Conservation (phyloP, 37 sponge, comb jelly and placozoan species). For the Dysidea cf. avara region DNA sequence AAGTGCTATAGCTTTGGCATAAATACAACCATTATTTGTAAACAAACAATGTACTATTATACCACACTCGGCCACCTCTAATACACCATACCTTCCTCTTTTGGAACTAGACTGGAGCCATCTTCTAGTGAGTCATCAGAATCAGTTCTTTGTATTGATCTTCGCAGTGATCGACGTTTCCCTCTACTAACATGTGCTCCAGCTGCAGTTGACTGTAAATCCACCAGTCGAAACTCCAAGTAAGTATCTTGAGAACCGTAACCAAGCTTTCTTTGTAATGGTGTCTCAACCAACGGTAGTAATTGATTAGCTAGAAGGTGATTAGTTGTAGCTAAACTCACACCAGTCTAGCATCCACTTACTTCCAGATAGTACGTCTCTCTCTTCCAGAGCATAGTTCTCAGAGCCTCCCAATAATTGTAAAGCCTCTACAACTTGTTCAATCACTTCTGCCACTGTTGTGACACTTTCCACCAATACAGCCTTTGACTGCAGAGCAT, state of each 20-base stretch:
- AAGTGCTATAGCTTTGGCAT: too few relatives aligned
- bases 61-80: too few relatives aligned
- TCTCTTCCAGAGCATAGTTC: conserved; percentile 71
- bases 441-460: conserved; percentile 46
- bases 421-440: conserved; percentile 51
- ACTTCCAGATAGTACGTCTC: conserved; percentile 65
- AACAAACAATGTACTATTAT: too few relatives aligned
- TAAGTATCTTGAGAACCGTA: conserved; percentile 31
- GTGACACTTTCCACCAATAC: conserved; percentile 52
- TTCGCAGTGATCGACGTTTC: too few relatives aligned
- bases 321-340: too few relatives aligned
- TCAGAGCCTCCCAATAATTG: conserved; percentile 47
- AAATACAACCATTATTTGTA: too few relatives aligned
- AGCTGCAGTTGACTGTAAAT: conserved; percentile 29
- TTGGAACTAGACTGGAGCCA: conserved; percentile 39
- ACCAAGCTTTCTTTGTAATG: conserved; percentile 63
- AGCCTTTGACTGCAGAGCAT: conserved; percentile 73
- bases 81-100: conserved; percentile 62
- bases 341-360: too few relatives aligned
- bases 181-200: too few relatives aligned
- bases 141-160: not conserved
- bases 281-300: conserved; percentile 47
- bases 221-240: conserved; percentile 66
- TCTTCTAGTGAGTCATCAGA: conserved; percentile 15
- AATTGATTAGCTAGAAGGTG: too few relatives aligned